Evolutionary conservation across 2,888 invertebrate genomes (phyloP), one percentile per base, ranked within the genome.

Genomic region (Euproctis similis): DNA sequence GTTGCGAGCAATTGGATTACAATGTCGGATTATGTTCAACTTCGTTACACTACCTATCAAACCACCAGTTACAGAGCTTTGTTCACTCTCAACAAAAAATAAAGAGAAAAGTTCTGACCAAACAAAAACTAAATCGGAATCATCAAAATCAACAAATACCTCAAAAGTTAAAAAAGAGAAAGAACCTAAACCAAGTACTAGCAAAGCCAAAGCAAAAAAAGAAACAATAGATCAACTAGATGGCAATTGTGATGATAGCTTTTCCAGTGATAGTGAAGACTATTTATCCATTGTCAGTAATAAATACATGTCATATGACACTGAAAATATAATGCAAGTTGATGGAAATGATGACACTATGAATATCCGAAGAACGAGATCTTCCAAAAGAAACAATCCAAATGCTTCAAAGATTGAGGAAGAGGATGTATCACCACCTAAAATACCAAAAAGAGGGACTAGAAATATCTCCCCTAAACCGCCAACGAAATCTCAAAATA

Each of bases 1-100:
- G 53, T 67, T 94, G 24, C 86, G 97, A 58, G 88, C 92, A 20
- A 85, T 97, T 44, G 96, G 96, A 0, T 78, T 96, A 34, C 90
- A 93, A 57, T 91, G 92, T 51, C 87, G 97, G 26, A 69, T 97
- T 16, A 89, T 97, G 37, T 82, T 93, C 26, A 94, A 95, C 41
- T 87, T 97, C 51, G 90, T 90, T 50, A 91, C 94, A 2, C 77
- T 93, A 30, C 89, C 93, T 1, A 64, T 94, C 34, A 90, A 90
- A 64, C 91, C 93, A 13, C 85, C 86, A 3, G 71, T 68, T 30
- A 86, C 86, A 27, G 90, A 92, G 51, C 71, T 93, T 26, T 87
- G 87, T 63, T 87, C 88, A 5, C 65, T 90, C 20, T 87, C 88
- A 35, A 75, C 77, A 29, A 86, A 78, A 54, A 25, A 52, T 16